Evolutionary conservation across 37 sponge, comb jelly and placozoan genomes (phyloP).

Genomic region (Axinella damicornis): DNA sequence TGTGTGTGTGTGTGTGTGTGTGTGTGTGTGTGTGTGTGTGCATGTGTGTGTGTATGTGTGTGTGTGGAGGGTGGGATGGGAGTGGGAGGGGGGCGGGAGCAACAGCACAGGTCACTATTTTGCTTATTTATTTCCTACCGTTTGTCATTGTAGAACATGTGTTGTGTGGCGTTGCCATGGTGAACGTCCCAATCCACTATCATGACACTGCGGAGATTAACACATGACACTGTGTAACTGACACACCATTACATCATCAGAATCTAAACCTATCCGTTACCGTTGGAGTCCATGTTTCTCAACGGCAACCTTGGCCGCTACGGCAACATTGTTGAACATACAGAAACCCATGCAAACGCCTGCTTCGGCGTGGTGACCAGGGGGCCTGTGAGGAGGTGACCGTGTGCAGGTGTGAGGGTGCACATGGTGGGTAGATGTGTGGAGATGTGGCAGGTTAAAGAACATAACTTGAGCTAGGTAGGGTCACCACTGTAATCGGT

Average conservation of each 20-base stretch:
- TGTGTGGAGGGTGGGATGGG: too few relatives aligned
- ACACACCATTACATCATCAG: background rate
- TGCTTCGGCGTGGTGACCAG: slow-evolving; percentile 93
- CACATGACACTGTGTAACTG: background rate
- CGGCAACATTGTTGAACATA: slow-evolving; percentile 93
- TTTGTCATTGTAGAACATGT: slow-evolving; percentile 86
- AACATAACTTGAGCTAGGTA: too few relatives aligned
- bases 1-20: background rate
- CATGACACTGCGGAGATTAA: slow-evolving; percentile 63
- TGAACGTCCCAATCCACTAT: slow-evolving; percentile 99
- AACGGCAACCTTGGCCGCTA: slow-evolving; percentile 84
- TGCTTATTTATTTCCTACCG: slow-evolving; percentile 35
- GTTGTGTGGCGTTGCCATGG: slow-evolving; percentile 96
- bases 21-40: background rate
- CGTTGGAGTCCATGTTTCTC: slow-evolving; percentile 70
- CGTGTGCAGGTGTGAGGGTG: too few relatives aligned
- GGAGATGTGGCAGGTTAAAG: too few relatives aligned
- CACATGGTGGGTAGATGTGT: too few relatives aligned
- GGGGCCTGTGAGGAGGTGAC: slow-evolving; percentile 67
- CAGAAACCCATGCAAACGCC: slow-evolving; percentile 87
- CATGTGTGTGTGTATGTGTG: background rate
- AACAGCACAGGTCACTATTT: background rate
- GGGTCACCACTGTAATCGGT: too few relatives aligned
- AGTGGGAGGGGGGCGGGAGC: too few relatives aligned
- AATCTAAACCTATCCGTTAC: slow-evolving; percentile 24